Percentiles rank a stretch among this genome's conserved stretches.
phyloP scores from a whole-genome alignment of 1,140 invertebrate genomes.

The Meloidogyne floridensis region DNA sequence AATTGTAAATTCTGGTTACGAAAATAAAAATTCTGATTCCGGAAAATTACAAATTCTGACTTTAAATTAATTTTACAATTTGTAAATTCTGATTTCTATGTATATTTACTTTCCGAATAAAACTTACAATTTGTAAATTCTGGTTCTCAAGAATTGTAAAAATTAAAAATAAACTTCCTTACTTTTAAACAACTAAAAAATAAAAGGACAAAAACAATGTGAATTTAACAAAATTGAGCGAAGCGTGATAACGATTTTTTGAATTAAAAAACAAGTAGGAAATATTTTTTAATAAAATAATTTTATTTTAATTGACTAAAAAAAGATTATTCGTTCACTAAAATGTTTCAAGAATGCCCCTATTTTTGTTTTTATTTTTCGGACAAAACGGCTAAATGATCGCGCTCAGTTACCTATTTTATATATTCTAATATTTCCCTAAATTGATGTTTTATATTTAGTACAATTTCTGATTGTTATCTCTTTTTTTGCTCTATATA shows the following conservation, averaged over 20 bases:
- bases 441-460: slow-evolving; percentile 5
- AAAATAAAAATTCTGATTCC: no score
- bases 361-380: background rate
- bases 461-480: slow-evolving; percentile 6
- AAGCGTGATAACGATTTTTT: no score
- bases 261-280: no score
- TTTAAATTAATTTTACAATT: background rate
- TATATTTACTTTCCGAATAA: no score
- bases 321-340: background rate
- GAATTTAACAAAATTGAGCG: no score
- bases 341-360: background rate
- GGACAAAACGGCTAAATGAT: background rate
- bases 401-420: background rate
- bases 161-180: no score
- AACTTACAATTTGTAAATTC: background rate
- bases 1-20: background rate
- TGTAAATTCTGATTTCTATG: background rate
- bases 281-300: background rate
- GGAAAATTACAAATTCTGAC: no score
- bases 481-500: background rate
- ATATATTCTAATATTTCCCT: background rate
- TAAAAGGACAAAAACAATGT: no score
- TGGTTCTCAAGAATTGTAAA: background rate
- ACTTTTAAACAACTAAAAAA: no score
- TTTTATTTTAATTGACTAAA: background rate